phyloP scores from a whole-genome alignment of 2,888 invertebrate genomes.

The Caenorhabditis doughertyi region DNA sequence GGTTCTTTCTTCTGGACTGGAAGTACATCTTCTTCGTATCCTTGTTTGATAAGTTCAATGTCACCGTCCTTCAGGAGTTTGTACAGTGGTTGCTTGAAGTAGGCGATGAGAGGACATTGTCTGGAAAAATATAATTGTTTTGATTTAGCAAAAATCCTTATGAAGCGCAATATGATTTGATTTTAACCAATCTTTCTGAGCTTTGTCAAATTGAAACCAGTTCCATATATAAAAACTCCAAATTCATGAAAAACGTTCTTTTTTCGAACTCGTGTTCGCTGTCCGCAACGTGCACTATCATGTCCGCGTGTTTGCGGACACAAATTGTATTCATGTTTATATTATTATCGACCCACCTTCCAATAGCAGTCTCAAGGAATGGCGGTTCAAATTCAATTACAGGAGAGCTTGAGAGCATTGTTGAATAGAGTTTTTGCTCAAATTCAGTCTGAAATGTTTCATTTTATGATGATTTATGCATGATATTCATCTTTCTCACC shows the following conservation, averaged over 20 bases:
- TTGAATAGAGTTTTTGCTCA: conserved; percentile 67
- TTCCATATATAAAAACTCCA: too few relatives aligned
- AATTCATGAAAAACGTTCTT: background rate
- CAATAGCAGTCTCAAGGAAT: conserved; percentile 89
- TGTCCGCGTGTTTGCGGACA: conserved; percentile 33
- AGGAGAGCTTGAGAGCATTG: conserved; percentile 90
- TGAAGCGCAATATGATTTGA: too few relatives aligned
- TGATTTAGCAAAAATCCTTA: too few relatives aligned
- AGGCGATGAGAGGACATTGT: conserved; percentile 85
- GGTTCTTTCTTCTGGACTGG: conserved; percentile 15
- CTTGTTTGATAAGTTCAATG: conserved; percentile 46
- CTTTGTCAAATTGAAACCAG: too few relatives aligned
- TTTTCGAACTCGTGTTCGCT: background rate
- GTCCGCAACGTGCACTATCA: conserved; percentile 13
- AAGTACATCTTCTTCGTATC: conserved; percentile 57
- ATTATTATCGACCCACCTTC: conserved; percentile 85
- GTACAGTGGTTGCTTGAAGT: conserved; percentile 81
- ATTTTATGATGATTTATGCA: background rate
- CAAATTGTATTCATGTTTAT: background rate
- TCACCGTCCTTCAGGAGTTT: conserved; percentile 67
- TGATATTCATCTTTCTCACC: conserved; percentile 25
- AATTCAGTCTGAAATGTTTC: conserved; percentile 65
- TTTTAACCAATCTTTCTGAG: too few relatives aligned
- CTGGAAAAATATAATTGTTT: conserved; percentile 32
- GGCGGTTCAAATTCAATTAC: conserved; percentile 91